Percentiles rank a stretch among this genome's conserved stretches.
Conservation (phyloP, 1,140 invertebrate species). For the Cepaea nemoralis region DNA sequence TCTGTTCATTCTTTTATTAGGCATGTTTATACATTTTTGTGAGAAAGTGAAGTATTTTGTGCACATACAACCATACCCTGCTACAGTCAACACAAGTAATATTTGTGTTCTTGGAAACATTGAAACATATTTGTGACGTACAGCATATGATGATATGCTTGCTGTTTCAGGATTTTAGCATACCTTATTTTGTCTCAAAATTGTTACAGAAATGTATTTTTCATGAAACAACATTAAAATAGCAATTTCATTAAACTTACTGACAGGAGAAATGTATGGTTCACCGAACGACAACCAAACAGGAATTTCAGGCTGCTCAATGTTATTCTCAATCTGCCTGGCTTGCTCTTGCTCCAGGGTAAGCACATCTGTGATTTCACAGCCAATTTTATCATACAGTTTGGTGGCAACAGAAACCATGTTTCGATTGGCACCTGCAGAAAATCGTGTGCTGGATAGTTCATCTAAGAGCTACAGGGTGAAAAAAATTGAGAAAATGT, state of each 20-base stretch:
- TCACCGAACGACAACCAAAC: constrained; percentile 71
- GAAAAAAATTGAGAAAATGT: background rate
- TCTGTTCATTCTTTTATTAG: no score
- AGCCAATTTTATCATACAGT: constrained; percentile 62
- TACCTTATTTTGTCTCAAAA: no score
- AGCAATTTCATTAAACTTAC: constrained; percentile 62
- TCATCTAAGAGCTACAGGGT: constrained; percentile 62
- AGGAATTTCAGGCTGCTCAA: constrained; percentile 45
- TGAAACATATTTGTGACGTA: no score
- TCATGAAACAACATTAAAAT: no score
- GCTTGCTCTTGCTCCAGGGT: constrained; percentile 41
- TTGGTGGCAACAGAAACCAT: constrained; percentile 59
- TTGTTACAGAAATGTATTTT: no score
- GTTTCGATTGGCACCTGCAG: constrained; percentile 55
- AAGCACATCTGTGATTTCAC: constrained; percentile 62
- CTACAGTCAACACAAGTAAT: no score
- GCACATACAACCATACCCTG: no score
- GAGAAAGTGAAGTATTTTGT: no score
- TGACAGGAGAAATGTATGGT: constrained; percentile 65
- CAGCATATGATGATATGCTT: no score
- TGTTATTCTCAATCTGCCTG: constrained; percentile 50
- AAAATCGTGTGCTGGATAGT: constrained; percentile 50
- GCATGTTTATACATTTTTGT: no score
- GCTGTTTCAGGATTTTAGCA: no score
- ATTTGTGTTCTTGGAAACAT: no score